Evolutionary conservation across 2,888 invertebrate species (phyloP), one percentile per base, ranked within the genome.

Genomic region (Stegophylla sp.): DNA sequence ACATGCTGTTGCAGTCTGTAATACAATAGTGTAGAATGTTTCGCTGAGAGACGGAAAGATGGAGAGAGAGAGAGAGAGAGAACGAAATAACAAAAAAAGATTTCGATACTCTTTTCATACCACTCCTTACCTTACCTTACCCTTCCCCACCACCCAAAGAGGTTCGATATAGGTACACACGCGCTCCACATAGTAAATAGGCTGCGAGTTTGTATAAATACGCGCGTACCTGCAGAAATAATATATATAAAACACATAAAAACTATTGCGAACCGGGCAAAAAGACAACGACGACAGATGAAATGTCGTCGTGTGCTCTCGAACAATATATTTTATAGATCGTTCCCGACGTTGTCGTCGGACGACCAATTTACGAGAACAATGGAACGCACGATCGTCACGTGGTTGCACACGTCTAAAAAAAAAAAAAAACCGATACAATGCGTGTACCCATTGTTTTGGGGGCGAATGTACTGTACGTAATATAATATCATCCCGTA

Each of bases 331-430:
- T n/a, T n/a, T 63, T 75, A 75, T 75, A n/a, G 74, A 17, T 76
- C 45, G 75, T 41, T 66, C 51, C 26, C 66, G 66, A 67, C 43
- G 76, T 77, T 53, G 66, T 45, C 28, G 76, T 67, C 56, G 26
- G 67, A 77, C 67, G 56, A 77, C 76, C 76, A 67, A 77, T 77
- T 77, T 75, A 75, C 75, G 67, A 67, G 67, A 67, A 77, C 76
- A 77, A 77, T 77, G 59, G 67, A 28, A 45, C 45, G 43, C 15
- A 13, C n/a, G 76, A 28, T 20, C 76, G 56, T 45, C 56, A 56
- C 26, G 43, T 3, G 53, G 28, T 67, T n/a, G n/a, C n/a, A n/a
- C n/a, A n/a, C n/a, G 77, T 77, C 69, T 77, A 23, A 69, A 77
- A 67, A 69, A 45, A 17, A n/a, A 23, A 43, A 41, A 41, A 72